These are phyloP conservation scores for Myanophis thanlyinensis DNA, from an alignment of 2,113 vertebrate genomes.

Conservation along the genomic window DNA sequence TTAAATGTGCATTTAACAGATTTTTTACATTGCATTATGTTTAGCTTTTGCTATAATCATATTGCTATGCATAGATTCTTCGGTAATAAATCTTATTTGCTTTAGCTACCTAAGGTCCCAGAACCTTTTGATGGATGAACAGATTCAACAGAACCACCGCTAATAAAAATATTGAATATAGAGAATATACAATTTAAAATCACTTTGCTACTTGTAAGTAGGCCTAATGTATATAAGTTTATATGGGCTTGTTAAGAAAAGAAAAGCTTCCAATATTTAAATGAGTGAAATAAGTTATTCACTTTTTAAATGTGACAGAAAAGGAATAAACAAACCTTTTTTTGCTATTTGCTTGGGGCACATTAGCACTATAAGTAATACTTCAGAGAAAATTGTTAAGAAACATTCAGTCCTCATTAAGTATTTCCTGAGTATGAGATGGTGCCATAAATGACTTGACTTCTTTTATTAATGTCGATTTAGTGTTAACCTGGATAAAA, in stretches of 20 bases:
- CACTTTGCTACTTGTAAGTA: background rate
- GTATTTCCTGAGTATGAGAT: background rate
- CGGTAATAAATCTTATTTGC: background rate
- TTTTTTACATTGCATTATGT: background rate
- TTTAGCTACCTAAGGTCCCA: background rate
- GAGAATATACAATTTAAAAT: background rate
- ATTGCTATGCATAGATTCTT: background rate
- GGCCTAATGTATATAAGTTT: background rate
- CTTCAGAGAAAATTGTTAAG: background rate
- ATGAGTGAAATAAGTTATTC: background rate
- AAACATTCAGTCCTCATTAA: background rate
- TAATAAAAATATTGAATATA: background rate
- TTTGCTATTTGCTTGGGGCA: background rate
- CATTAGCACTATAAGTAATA: background rate
- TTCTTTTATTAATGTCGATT: background rate
- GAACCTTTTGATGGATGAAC: slow-evolving; percentile 5
- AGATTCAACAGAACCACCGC: background rate
- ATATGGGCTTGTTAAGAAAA: background rate
- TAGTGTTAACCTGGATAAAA: accelerated
- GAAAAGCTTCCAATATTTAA: background rate
- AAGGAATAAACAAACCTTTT: background rate
- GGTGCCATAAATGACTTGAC: background rate
- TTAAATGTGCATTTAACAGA: background rate
- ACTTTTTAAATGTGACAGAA: background rate
- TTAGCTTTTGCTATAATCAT: background rate